Percentiles rank a stretch among this genome's conserved stretches.
Evolutionary conservation across 2,113 vertebrate genomes (phyloP).

Genomic region (Centropus bengalensis): DNA sequence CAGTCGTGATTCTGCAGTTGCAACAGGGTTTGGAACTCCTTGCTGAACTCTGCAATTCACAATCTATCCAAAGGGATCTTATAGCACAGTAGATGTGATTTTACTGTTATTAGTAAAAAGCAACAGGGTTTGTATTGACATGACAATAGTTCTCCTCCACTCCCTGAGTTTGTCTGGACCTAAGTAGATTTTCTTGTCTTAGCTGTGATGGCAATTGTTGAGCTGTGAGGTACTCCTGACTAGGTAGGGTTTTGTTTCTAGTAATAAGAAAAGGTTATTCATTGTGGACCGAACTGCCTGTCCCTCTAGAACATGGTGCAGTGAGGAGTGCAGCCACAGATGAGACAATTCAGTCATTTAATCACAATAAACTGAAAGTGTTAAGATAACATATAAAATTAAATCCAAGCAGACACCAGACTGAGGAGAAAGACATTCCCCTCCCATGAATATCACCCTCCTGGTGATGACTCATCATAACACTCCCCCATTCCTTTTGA

Average conservation of each 20-base stretch:
- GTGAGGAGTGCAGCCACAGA: neutral
- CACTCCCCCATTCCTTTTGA: neutral
- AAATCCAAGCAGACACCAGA: slow-evolving; percentile 21
- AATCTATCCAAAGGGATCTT: neutral
- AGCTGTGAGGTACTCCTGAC: neutral
- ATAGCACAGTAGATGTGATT: neutral
- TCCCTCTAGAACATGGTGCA: neutral
- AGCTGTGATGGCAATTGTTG: neutral
- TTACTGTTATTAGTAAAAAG: neutral
- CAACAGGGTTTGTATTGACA: neutral
- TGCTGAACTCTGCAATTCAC: neutral
- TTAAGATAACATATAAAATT: slow-evolving; percentile 22
- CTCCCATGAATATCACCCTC: neutral
- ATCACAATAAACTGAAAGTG: neutral
- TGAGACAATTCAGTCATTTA: slow-evolving; percentile 3
- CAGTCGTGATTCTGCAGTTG: neutral
- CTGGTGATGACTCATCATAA: neutral
- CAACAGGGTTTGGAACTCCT: neutral
- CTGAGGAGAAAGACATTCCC: neutral
- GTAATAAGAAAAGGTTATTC: neutral
- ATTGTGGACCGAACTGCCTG: neutral
- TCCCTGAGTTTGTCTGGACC: neutral
- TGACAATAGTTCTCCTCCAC: neutral
- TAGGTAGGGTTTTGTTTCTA: neutral
- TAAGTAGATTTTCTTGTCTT: neutral